phyloP scores from a whole-genome alignment of 2,797 vertebrate species.

The Danio kyathit region DNA sequence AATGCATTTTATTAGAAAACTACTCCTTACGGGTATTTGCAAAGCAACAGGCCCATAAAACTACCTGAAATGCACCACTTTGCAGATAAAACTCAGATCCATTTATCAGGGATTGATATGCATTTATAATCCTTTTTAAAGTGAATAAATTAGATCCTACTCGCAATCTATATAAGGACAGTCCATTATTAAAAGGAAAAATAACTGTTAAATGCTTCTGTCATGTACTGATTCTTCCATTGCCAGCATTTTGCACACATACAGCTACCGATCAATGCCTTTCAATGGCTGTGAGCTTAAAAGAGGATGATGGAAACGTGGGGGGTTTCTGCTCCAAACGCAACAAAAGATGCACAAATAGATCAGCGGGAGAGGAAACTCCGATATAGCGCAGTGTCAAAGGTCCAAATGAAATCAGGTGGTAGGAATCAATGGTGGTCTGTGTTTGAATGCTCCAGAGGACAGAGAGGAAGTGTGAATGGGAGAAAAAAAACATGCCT shows the following conservation, averaged over 20 bases:
- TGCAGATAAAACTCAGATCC: slow-evolving; percentile 71
- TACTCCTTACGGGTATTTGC: slow-evolving; percentile 67
- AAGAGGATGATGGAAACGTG: slow-evolving; percentile 67
- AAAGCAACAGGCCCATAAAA: slow-evolving; percentile 69
- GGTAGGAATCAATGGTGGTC: slow-evolving; percentile 73
- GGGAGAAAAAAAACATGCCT: slow-evolving; percentile 67
- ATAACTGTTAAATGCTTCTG: slow-evolving; percentile 63
- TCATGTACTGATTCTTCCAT: slow-evolving; percentile 51
- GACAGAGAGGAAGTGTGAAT: slow-evolving; percentile 71
- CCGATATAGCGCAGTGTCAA: slow-evolving; percentile 48
- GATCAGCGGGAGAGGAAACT: slow-evolving; percentile 56
- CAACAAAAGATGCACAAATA: slow-evolving; percentile 61
- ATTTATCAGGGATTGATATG: slow-evolving; percentile 65
- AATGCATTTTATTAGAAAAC: slow-evolving; percentile 67
- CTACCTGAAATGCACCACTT: slow-evolving; percentile 67
- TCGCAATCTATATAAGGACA: slow-evolving; percentile 67
- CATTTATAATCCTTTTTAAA: slow-evolving; percentile 71
- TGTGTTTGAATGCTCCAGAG: slow-evolving; percentile 69
- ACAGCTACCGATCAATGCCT: slow-evolving; percentile 65
- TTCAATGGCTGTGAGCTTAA: slow-evolving; percentile 67
- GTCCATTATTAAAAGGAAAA: slow-evolving; percentile 71
- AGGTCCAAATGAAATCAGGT: slow-evolving; percentile 69
- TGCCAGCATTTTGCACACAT: slow-evolving; percentile 54
- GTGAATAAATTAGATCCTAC: slow-evolving; percentile 60
- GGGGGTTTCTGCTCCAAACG: slow-evolving; percentile 57